phyloP scores from a whole-genome alignment of 1,140 invertebrate genomes.

The Idris sp. region DNA sequence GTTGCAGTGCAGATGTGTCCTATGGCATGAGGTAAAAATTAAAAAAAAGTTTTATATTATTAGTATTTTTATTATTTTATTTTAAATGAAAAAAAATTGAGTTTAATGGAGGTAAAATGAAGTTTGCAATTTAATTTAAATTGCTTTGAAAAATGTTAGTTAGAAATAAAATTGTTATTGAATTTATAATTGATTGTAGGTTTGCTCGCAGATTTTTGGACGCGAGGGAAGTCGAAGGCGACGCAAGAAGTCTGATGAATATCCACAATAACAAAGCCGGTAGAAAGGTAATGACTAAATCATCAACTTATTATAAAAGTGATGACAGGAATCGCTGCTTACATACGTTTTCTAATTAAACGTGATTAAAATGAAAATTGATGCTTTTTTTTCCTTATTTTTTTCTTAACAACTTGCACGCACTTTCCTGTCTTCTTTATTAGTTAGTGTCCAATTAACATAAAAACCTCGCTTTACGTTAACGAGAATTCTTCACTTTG shows the following conservation, averaged over 20 bases:
- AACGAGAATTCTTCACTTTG: slow-evolving; percentile 42
- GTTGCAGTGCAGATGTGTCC: slow-evolving; percentile 89
- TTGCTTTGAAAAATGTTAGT: no score
- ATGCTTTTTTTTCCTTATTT: no score
- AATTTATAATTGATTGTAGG: slow-evolving; percentile 66
- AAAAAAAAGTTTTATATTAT: no score
- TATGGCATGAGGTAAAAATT: slow-evolving; percentile 82
- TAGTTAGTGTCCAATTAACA: slow-evolving; percentile 42
- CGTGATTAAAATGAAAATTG: slow-evolving; percentile 34
- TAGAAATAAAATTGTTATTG: slow-evolving; percentile 9
- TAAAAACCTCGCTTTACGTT: slow-evolving; percentile 34
- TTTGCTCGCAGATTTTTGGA: slow-evolving; percentile 91
- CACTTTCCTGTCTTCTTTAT: slow-evolving; percentile 12
- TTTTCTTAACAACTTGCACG: slow-evolving; percentile 32
- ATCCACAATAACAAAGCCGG: slow-evolving; percentile 97
- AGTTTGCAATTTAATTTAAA: no score
- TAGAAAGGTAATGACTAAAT: slow-evolving; percentile 84
- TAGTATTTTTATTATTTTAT: no score
- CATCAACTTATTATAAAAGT: slow-evolving; percentile 5
- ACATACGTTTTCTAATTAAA: slow-evolving; percentile 28
- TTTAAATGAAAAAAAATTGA: no score
- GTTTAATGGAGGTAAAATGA: no score
- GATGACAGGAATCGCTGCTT: neutral
- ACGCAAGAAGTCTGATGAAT: slow-evolving; percentile 95
- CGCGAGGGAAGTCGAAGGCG: slow-evolving; percentile 88